Percentiles rank a stretch among this genome's conserved stretches.
Evolutionary conservation across 2,113 vertebrate genomes (phyloP).

Genomic region (Argyrosomus japonicus): DNA sequence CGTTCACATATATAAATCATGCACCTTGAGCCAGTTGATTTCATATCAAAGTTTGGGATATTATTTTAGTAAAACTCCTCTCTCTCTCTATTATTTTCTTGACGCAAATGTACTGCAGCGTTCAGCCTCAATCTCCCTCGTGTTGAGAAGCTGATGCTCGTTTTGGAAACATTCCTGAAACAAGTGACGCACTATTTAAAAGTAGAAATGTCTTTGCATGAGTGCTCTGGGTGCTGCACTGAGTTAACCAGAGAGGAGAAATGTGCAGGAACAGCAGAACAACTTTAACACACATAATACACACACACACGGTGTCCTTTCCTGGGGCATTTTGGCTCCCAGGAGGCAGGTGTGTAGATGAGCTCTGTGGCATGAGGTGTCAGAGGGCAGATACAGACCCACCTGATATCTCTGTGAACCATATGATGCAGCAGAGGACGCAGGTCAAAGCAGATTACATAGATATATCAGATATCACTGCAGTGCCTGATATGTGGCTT

Average conservation of each 20-base stretch:
- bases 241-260: background rate
- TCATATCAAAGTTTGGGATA: background rate
- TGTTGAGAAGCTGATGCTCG: background rate
- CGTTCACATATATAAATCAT: background rate
- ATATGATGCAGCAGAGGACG: conserved; percentile 22
- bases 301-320: conserved; percentile 46
- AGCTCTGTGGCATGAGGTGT: conserved; percentile 11
- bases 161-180: background rate
- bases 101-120: background rate
- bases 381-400: conserved; percentile 42
- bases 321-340: conserved; percentile 50
- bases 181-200: background rate
- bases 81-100: background rate
- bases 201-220: background rate
- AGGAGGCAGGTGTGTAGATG: conserved; percentile 48
- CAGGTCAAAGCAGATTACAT: conserved; percentile 20
- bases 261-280: conserved; percentile 20
- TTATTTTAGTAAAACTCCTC: background rate
- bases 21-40: background rate
- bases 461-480: background rate
- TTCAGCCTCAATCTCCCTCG: background rate
- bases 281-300: background rate
- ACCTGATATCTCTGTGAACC: conserved; percentile 57
- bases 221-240: background rate
- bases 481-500: background rate